Conservation (phyloP, 2,113 vertebrate genomes). For the Vanacampus margaritifer region DNA sequence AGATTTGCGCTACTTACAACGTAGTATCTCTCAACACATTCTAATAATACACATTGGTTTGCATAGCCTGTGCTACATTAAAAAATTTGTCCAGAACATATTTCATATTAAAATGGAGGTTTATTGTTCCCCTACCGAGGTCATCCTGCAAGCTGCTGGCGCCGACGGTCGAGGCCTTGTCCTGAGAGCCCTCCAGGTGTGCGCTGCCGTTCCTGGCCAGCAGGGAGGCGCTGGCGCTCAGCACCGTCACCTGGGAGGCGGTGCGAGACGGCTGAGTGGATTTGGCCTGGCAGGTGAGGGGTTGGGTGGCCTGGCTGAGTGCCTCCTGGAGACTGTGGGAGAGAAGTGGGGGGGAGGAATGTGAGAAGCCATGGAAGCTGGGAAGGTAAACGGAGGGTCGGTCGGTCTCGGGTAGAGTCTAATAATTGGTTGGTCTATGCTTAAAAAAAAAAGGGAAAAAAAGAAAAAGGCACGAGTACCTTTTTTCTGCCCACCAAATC, state of each 20-base stretch:
- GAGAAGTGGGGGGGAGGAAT: conserved; percentile 63
- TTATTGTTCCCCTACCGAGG: conserved; percentile 77
- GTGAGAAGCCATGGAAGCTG: conserved; percentile 27
- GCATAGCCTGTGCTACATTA: no score
- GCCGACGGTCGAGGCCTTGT: conserved; percentile 90
- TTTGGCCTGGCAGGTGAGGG: conserved; percentile 85
- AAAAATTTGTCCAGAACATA: no score
- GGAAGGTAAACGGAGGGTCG: conserved; percentile 4
- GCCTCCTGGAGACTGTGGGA: conserved; percentile 96
- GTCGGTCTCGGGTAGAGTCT: no score
- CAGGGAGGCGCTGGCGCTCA: conserved; percentile 94
- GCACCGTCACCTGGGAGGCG: conserved; percentile 92
- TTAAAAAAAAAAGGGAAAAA: no score
- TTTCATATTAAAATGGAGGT: no score
- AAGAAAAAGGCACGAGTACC: no score
- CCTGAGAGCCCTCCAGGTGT: conserved; percentile 93
- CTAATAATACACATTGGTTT: no score
- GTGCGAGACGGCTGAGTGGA: conserved; percentile 85
- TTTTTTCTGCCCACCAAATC: no score
- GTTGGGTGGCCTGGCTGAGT: conserved; percentile 90
- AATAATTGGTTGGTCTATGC: no score
- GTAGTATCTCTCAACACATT: no score
- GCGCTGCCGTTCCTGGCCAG: conserved; percentile 99
- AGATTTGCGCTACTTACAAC: no score
- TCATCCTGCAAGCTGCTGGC: conserved; percentile 93